A percentile compares a stretch with the other conserved stretches of the same genome.
Conservation (phyloP, 2,113 vertebrate species). For the Protobothrops mucrosquamatus region DNA sequence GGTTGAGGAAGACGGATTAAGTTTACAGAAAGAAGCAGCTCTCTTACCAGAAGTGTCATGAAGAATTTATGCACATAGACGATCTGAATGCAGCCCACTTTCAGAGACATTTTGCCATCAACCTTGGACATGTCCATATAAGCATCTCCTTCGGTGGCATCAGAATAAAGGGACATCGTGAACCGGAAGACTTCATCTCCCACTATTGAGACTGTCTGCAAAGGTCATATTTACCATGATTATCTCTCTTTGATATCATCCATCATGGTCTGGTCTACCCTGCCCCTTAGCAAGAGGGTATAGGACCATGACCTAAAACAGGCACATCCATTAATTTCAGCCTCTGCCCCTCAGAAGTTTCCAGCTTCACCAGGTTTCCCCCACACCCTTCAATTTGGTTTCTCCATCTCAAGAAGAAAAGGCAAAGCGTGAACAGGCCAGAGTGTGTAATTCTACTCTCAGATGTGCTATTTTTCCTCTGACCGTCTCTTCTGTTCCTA, state of each 20-base stretch:
- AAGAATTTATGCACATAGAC: slow-evolving; percentile 93
- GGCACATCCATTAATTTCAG: neutral
- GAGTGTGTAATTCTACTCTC: neutral
- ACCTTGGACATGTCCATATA: slow-evolving; percentile 84
- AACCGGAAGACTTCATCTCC: slow-evolving; percentile 95
- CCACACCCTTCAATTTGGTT: neutral
- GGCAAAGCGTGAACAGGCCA: neutral
- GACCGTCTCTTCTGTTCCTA: neutral
- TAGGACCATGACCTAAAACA: neutral
- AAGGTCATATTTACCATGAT: slow-evolving; percentile 13
- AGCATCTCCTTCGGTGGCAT: slow-evolving; percentile 81
- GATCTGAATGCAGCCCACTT: slow-evolving; percentile 91
- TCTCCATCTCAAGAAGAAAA: neutral
- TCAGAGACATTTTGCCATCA: slow-evolving; percentile 85
- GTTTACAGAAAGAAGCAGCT: neutral
- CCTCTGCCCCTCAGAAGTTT: neutral
- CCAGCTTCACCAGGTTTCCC: neutral
- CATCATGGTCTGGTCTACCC: no score
- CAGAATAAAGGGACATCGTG: slow-evolving; percentile 83
- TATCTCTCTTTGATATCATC: neutral
- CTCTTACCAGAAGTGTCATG: slow-evolving; percentile 89
- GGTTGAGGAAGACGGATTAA: neutral
- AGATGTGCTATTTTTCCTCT: neutral
- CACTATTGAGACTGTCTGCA: slow-evolving; percentile 89
- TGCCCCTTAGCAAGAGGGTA: neutral